Base-by-base conservation (phyloP, 2,113 vertebrate genomes). In the Egretta garzetta region DNA sequence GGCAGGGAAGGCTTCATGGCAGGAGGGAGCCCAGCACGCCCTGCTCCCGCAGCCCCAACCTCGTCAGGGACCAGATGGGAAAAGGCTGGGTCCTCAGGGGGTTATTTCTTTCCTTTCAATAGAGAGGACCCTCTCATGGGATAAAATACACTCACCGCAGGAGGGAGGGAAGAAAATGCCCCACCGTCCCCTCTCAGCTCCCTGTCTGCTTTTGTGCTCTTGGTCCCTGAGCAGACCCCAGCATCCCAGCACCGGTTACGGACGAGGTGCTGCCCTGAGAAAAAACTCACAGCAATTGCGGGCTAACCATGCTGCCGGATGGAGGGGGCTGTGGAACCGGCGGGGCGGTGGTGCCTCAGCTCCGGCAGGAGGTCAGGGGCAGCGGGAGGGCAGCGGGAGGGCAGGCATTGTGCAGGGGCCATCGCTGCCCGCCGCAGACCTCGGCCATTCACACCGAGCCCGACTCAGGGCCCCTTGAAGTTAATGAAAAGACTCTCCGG, bases 341-440 rank as follows among this genome's bases (percentile, higher is more conserved):
- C 0, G 1, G 20, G 72, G 50, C 2, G 0, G 67, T 6, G 0
- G 63, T 50, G 55, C 1, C 64, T 53, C 11, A 14, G 77, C 75
- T 80, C 43, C 0, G 2, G 58, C 4, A 0, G 56, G 82, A 90
- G 82, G 71, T 39, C 82, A 82, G 71, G 67, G 82, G 43, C 72
- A 62, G 75, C 11, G 0, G 24, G 28, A 67, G 82, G 83, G 60
- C 60, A 39, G 82, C 9, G 1, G 83, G n/a, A 88, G 88, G 86
- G 47, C 80, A 79, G 43, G 11, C 81, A 52, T 80, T 90, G 89
- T 96, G 72, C 70, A 2, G 1, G 0, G 8, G 70, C 70, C 80
- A 2, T 30, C 3, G 41, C 83, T 70, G 55, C 66, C 83, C 1
- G 0, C 59, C 37, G 49, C 37, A 56, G 33, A 39, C 63, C 37